Evolutionary conservation across 2,797 vertebrate species (phyloP).

Genomic region (Limosa lapponica): DNA sequence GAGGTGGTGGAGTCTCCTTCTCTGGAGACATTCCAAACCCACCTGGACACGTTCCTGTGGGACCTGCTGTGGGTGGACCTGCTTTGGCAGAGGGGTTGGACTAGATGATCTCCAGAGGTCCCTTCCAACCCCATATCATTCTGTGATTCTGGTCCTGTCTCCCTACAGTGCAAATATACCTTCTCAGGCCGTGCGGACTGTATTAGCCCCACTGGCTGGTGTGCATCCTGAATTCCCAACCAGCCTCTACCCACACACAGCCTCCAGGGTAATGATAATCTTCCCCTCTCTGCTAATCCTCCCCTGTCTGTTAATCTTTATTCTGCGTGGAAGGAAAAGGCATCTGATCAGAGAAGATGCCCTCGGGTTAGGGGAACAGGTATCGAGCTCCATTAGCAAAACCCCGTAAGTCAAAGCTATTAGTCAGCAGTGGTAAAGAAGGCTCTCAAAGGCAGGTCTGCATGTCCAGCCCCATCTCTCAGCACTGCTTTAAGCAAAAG

Average conservation of each 20-base stretch:
- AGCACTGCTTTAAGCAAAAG: neutral
- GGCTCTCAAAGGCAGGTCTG: neutral
- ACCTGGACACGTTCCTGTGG: too few species aligned
- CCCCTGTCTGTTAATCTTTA: neutral
- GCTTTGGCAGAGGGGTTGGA: too few species aligned
- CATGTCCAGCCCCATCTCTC: neutral
- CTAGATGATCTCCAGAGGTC: too few species aligned
- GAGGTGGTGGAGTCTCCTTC: too few species aligned
- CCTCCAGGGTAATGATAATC: neutral
- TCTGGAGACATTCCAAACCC: too few species aligned
- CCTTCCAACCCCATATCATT: too few species aligned
- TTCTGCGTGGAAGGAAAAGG: neutral
- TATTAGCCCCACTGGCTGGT: neutral
- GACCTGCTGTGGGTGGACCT: too few species aligned
- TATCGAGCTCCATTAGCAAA: neutral
- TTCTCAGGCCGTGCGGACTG: accelerated
- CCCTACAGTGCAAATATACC: neutral
- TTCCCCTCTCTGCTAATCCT: neutral
- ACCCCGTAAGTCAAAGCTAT: neutral
- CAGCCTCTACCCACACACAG: neutral
- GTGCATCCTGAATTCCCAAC: neutral
- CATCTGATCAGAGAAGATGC: neutral
- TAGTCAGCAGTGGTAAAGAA: neutral
- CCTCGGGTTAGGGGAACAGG: neutral
- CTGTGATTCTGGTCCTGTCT: neutral